Base-by-base conservation (phyloP, 2,888 invertebrate species). In the Caenorhabditis sinica region DNA sequence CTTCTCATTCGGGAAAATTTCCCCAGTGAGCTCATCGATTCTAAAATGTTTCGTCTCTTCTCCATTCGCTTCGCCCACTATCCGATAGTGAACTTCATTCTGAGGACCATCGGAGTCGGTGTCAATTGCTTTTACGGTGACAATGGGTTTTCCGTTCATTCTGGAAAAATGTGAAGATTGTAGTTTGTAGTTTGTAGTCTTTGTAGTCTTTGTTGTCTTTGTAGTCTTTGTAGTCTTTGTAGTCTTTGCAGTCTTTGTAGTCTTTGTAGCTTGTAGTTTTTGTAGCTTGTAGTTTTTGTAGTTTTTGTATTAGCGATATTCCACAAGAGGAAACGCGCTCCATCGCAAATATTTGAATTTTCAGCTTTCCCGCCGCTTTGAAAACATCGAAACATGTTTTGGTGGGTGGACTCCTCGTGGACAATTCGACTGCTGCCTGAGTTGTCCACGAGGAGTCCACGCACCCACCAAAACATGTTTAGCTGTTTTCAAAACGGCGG, bases 11-110 rank as follows among this genome's bases (percentile, higher is more conserved):
- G 88, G 88, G 43, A 85, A 88, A 13, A 88, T 86, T 33, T 97
- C 96, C 28, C 98, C 98, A 40, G 97, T 96, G 93, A 96, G 96
- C 93, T 96, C 95, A 94, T 98, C 97, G 93, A 98, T 97, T 94
- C 97, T 96, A 94, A 98, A 98, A 33, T 88, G 76, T 51, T 80
- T 83, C 13, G 86, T 76, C 0, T 80, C 88, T 11, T 80, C 69
- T 11, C 82, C 71, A 53, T 86, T 87, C 13, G 89, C 86, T 36
- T 89, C 87, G 17, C 89, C 89, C 17, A 93, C 83, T 33, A 92
- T 92, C 11, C 90, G 83, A 84, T 92, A 92, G 71, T 88, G 89
- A 6, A 84, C 88, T 58, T 91, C 91, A 56, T 86, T 90, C 66
- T 90, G 90, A 9, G 90, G 90, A 6, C 91, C 91, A 20, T 66